A percentile compares a stretch with the other conserved stretches of the same genome.
Conservation (phyloP, 2,113 vertebrate species). For the Gasterosteus nipponicus region DNA sequence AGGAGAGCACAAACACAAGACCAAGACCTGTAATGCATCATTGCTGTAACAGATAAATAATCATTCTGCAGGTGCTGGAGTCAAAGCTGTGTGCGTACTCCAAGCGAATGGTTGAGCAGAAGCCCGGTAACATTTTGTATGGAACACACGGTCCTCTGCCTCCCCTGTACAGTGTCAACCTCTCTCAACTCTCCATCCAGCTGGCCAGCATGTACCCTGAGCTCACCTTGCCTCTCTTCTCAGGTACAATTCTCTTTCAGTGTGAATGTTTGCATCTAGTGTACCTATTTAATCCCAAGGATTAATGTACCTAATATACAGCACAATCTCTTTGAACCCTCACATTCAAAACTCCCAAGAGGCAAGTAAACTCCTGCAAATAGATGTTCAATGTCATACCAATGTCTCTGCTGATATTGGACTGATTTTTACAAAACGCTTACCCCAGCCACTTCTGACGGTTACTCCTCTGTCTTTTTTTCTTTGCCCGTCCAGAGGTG, state of each 20-base stretch:
- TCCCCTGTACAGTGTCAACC: slow-evolving; percentile 94
- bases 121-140: slow-evolving; percentile 92
- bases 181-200: slow-evolving; percentile 91
- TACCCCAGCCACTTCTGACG: background rate
- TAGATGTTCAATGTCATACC: background rate
- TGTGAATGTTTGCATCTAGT: background rate
- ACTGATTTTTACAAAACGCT: background rate
- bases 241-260: slow-evolving; percentile 81
- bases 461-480: background rate
- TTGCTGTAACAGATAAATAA: slow-evolving; percentile 3
- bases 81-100: slow-evolving; percentile 95
- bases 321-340: background rate
- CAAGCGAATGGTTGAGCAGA: slow-evolving; percentile 93
- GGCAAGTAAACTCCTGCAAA: background rate
- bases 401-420: background rate
- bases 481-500: slow-evolving; percentile 84
- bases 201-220: slow-evolving; percentile 98
- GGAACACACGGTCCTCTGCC: slow-evolving; percentile 94
- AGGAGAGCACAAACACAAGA: slow-evolving; percentile 2
- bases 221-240: slow-evolving; percentile 97
- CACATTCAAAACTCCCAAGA: background rate
- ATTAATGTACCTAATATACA: background rate
- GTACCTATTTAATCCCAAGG: background rate
- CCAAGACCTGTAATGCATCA: background rate
- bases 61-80: slow-evolving; percentile 88